Conservation (phyloP, 1,140 invertebrate species). For the Cylas formicarius region DNA sequence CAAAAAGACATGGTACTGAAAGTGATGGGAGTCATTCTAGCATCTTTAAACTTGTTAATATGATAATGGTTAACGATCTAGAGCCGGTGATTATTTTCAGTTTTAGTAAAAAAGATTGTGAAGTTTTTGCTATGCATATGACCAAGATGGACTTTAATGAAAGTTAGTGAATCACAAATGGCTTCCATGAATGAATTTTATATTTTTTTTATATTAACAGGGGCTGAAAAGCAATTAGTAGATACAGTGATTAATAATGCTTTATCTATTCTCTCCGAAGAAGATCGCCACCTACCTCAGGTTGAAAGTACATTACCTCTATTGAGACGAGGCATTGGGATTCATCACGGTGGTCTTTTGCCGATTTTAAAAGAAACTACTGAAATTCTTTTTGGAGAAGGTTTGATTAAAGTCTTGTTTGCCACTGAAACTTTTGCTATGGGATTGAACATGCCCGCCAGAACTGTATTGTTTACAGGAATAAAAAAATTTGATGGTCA, state of each 20-base stretch:
- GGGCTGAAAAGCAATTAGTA: slow-evolving; percentile 89
- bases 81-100: slow-evolving; percentile 98
- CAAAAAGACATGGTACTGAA: slow-evolving; percentile 59
- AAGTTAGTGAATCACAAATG: slow-evolving; percentile 43
- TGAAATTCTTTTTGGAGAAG: slow-evolving; percentile 97
- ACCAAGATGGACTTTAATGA: slow-evolving; percentile 95
- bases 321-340: slow-evolving; percentile 87
- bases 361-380: slow-evolving; percentile 98
- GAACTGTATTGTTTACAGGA: slow-evolving; percentile 95
- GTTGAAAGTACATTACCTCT: slow-evolving; percentile 92
- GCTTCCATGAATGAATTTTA: neutral
- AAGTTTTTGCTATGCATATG: slow-evolving; percentile 93
- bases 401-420: slow-evolving; percentile 94
- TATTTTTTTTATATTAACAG: slow-evolving; percentile 34
- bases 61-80: slow-evolving; percentile 97
- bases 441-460: slow-evolving; percentile 99
- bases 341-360: slow-evolving; percentile 94
- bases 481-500: slow-evolving; percentile 98
- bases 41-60: slow-evolving; percentile 97
- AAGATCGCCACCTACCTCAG: slow-evolving; percentile 92
- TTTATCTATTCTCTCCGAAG: slow-evolving; percentile 90
- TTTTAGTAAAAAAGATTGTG: slow-evolving; percentile 98
- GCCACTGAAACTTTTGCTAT: slow-evolving; percentile 99
- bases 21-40: slow-evolving; percentile 66
- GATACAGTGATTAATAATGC: slow-evolving; percentile 98